phyloP scores from a whole-genome alignment of 2,797 vertebrate species.

The Aplochiton taeniatus region DNA sequence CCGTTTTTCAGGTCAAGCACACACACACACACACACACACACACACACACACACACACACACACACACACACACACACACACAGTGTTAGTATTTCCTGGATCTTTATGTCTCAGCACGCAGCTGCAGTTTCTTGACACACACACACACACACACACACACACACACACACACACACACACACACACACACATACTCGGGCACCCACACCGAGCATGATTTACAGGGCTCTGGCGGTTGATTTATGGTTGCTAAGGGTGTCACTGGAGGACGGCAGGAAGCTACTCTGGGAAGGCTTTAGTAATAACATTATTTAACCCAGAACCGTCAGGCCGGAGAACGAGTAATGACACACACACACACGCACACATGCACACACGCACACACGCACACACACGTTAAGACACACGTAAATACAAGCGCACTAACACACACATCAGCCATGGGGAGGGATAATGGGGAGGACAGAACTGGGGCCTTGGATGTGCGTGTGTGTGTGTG shows the following conservation, averaged over 20 bases:
- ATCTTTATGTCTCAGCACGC: conserved; percentile 35
- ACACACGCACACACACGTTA: conserved; percentile 10
- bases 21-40: no score
- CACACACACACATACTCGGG: conserved; percentile 17
- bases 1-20: conserved; percentile 17
- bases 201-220: conserved; percentile 52
- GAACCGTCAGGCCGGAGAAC: conserved; percentile 70
- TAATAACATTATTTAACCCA: conserved; percentile 78
- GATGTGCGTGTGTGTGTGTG: no score
- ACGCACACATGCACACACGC: conserved; percentile 27
- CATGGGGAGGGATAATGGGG: conserved; percentile 57
- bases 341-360: conserved; percentile 53
- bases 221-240: conserved; percentile 66
- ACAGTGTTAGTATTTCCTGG: conserved; percentile 45
- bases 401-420: neutral
- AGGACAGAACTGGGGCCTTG: conserved; percentile 70
- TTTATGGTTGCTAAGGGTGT: conserved; percentile 70
- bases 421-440: conserved; percentile 39
- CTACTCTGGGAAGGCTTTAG: conserved; percentile 65
- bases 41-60: no score
- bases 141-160: conserved; percentile 16
- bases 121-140: conserved; percentile 45
- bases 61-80: conserved; percentile 15
- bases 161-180: conserved; percentile 15
- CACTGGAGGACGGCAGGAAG: conserved; percentile 58